Percentiles rank a stretch among this genome's conserved stretches.
Evolutionary conservation across 1,140 invertebrate species (phyloP).

Genomic region (Brachionus calyciflorus): DNA sequence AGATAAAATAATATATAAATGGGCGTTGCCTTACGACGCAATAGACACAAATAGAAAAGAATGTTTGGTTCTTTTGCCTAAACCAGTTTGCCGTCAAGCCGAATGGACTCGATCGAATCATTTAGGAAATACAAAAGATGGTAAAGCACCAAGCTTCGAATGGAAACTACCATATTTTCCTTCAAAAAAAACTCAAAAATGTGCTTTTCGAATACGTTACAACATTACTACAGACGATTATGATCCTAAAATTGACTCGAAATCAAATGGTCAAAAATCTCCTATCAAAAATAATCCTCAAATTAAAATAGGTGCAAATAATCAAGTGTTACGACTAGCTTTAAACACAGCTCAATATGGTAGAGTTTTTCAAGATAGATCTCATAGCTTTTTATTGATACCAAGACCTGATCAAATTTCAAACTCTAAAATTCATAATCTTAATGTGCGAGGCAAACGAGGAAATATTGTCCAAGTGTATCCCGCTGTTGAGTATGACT

Average conservation of each 20-base stretch:
- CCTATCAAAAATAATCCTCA: slow-evolving; percentile 50
- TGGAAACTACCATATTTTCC: slow-evolving; percentile 60
- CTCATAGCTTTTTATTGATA: slow-evolving; percentile 53
- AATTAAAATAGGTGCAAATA: slow-evolving; percentile 48
- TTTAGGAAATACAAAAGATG: slow-evolving; percentile 56
- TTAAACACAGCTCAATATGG: slow-evolving; percentile 59
- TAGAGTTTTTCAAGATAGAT: slow-evolving; percentile 57
- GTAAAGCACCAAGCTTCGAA: slow-evolving; percentile 51
- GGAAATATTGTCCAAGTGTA: slow-evolving; percentile 48
- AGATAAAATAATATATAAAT: no score
- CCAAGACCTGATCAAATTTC: slow-evolving; percentile 57
- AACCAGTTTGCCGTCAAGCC: slow-evolving; percentile 54
- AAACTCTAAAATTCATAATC: slow-evolving; percentile 47
- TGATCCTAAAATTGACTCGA: slow-evolving; percentile 54
- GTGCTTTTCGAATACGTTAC: slow-evolving; percentile 58
- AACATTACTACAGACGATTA: slow-evolving; percentile 60
- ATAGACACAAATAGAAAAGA: slow-evolving; percentile 51
- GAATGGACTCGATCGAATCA: slow-evolving; percentile 58
- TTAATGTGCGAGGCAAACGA: slow-evolving; percentile 45
- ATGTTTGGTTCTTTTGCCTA: slow-evolving; percentile 54
- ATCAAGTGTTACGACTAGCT: slow-evolving; percentile 50
- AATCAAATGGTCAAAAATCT: slow-evolving; percentile 51
- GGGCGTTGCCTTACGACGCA: slow-evolving; percentile 57
- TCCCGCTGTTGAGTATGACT: slow-evolving; percentile 59
- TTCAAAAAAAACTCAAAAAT: slow-evolving; percentile 54